phyloP scores from a whole-genome alignment of 2,113 vertebrate species.

The Ammospiza nelsoni region DNA sequence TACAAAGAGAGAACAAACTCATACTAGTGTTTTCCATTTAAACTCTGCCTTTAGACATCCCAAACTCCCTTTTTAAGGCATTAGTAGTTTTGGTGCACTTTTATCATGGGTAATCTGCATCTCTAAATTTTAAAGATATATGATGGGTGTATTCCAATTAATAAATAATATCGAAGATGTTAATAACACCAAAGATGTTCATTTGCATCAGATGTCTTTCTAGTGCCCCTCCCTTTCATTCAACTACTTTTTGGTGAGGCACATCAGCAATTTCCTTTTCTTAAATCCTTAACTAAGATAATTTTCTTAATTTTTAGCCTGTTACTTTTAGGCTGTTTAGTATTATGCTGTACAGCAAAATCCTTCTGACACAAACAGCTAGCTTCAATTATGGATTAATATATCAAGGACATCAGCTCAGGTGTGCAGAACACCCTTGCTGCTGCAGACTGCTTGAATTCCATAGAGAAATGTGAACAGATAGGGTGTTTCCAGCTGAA shows the following conservation, averaged over 20 bases:
- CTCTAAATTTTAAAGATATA: neutral
- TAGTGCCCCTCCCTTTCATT: neutral
- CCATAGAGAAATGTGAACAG: neutral
- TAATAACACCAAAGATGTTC: neutral
- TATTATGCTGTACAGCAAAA: neutral
- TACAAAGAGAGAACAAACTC: neutral
- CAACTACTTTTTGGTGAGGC: neutral
- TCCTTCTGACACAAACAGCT: constrained; percentile 4
- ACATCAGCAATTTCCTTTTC: neutral
- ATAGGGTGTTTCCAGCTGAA: neutral
- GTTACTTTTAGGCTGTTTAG: neutral
- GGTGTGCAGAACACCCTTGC: neutral
- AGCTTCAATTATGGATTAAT: neutral
- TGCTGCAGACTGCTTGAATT: neutral
- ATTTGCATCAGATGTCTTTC: neutral
- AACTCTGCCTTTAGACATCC: neutral
- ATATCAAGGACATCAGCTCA: neutral
- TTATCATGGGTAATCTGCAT: neutral
- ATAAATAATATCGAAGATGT: neutral
- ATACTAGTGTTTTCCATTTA: neutral
- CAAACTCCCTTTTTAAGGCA: neutral
- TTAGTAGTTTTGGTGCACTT: neutral
- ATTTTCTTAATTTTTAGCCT: neutral
- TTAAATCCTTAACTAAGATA: neutral
- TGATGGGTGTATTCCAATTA: neutral